Percentiles rank a stretch among this genome's conserved stretches.
phyloP scores from a whole-genome alignment of 1,140 invertebrate species.

The Caenorhabditis latens region DNA sequence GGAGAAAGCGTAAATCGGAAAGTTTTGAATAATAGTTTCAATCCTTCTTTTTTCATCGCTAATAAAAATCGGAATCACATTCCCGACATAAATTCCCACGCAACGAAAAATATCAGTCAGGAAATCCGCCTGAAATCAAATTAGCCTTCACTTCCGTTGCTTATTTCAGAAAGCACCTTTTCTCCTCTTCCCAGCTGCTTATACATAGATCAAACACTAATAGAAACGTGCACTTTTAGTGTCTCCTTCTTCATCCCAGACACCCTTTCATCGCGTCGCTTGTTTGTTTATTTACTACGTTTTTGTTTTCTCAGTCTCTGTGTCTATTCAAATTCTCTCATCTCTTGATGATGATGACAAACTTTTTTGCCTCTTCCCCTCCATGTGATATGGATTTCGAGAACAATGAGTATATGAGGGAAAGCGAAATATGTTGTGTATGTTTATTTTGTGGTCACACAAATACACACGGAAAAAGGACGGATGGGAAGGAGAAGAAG shows the following conservation, averaged over 20 bases:
- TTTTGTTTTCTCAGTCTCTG: background rate
- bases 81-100: too few relatives aligned
- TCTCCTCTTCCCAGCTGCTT: background rate
- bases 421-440: background rate
- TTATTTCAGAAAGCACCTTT: background rate
- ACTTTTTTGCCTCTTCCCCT: background rate
- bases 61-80: too few relatives aligned
- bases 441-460: constrained; percentile 54
- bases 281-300: constrained; percentile 51
- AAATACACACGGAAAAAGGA: constrained; percentile 31
- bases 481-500: background rate
- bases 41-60: too few relatives aligned
- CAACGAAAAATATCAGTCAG: too few relatives aligned
- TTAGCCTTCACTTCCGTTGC: too few relatives aligned
- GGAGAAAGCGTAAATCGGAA: too few relatives aligned
- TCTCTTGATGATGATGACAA: constrained; percentile 7
- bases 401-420: constrained; percentile 15
- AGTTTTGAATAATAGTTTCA: too few relatives aligned
- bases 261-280: background rate
- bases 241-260: background rate
- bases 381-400: constrained; percentile 51
- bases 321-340: background rate
- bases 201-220: constrained; percentile 51
- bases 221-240: constrained; percentile 33
- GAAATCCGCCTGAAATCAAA: too few relatives aligned